A percentile compares a stretch with the other conserved stretches of the same genome.
phyloP scores from a whole-genome alignment of 2,113 vertebrate species.

The Alces alces region DNA sequence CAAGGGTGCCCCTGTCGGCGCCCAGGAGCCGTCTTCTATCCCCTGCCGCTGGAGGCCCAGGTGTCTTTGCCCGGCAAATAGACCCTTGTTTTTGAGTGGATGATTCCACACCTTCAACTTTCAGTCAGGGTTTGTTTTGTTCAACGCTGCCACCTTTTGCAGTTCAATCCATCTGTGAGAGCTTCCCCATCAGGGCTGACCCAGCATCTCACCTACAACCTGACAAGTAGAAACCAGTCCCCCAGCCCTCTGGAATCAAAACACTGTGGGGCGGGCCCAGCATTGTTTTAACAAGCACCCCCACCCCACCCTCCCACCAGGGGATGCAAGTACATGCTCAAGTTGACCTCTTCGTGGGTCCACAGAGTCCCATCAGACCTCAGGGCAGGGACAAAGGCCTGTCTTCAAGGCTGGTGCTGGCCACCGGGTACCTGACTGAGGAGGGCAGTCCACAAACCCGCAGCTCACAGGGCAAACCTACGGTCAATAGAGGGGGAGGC shows the following conservation, averaged over 20 bases:
- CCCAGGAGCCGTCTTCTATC: background rate
- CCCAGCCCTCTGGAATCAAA: background rate
- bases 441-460: background rate
- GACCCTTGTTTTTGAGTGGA: background rate
- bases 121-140: background rate
- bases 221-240: background rate
- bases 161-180: background rate
- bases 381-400: background rate
- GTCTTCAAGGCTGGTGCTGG: background rate
- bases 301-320: background rate
- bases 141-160: background rate
- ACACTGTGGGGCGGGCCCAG: rapidly evolving
- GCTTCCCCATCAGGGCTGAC: background rate
- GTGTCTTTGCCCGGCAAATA: background rate
- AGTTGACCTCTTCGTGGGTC: background rate
- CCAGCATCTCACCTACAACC: background rate
- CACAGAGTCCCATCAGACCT: background rate
- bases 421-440: background rate
- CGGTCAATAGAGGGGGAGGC: background rate
- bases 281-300: background rate
- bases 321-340: background rate
- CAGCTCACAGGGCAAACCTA: background rate
- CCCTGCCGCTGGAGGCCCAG: background rate
- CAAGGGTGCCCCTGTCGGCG: background rate
- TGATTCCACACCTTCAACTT: background rate